phyloP scores from a whole-genome alignment of 2,888 invertebrate genomes.

The Nebria brevicollis region DNA sequence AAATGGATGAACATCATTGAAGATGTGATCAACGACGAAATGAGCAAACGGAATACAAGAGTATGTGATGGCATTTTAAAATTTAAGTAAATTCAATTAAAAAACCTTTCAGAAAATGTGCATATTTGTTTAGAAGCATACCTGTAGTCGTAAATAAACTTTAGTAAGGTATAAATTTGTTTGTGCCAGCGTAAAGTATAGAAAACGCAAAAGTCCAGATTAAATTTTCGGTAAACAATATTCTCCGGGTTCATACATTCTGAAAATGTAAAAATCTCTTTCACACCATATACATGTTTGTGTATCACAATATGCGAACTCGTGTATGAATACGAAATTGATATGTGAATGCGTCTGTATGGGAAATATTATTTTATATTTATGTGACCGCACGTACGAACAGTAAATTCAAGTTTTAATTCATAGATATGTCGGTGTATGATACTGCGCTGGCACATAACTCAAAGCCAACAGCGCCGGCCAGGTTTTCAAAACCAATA shows the following conservation, averaged over 20 bases:
- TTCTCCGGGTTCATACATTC: constrained; percentile 38
- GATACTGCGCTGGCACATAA: constrained; percentile 38
- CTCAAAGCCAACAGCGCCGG: constrained; percentile 29
- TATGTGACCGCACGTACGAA: constrained; percentile 46
- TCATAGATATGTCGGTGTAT: constrained; percentile 45
- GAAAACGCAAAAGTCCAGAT: constrained; percentile 33
- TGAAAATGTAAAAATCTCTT: constrained; percentile 37
- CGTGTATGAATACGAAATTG: constrained; percentile 2
- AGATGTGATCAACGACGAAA: no score
- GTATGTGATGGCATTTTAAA: no score
- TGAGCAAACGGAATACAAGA: no score
- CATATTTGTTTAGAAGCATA: constrained; percentile 6
- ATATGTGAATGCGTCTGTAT: constrained; percentile 24
- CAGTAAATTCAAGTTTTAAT: constrained; percentile 47
- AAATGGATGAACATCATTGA: no score
- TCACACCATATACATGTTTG: neutral
- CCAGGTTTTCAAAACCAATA: constrained; percentile 45
- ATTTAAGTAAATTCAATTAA: neutral
- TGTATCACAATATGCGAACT: neutral
- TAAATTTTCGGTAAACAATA: constrained; percentile 46
- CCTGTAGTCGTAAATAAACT: neutral
- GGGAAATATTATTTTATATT: constrained; percentile 45
- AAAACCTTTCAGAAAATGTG: neutral
- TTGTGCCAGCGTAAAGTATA: neutral
- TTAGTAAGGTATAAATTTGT: constrained; percentile 3